Percentiles rank a stretch among this genome's conserved stretches.
These are phyloP conservation scores for Phengaris alcon DNA, from an alignment of 2,888 invertebrate genomes.

Conservation along the genomic window DNA sequence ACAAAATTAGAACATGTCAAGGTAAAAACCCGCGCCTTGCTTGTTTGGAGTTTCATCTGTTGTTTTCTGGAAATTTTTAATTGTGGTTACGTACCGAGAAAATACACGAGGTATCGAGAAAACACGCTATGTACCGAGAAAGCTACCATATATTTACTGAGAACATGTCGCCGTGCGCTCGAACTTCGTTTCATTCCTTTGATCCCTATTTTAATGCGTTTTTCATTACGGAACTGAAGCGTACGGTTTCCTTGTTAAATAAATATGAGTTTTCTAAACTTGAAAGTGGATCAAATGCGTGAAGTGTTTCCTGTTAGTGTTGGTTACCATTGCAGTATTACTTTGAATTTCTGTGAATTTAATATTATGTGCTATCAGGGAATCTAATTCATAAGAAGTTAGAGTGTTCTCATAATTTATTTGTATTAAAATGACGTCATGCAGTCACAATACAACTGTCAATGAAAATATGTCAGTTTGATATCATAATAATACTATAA, in stretches of 20 bases:
- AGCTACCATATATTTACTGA: background rate
- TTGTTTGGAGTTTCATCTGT: background rate
- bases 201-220: slow-evolving; percentile 20
- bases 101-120: too few relatives aligned
- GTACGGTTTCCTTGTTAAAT: slow-evolving; percentile 13
- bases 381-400: too few relatives aligned
- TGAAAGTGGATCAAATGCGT: background rate
- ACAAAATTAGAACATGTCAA: background rate
- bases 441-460: too few relatives aligned
- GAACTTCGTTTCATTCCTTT: background rate
- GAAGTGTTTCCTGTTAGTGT: background rate
- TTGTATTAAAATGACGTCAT: too few relatives aligned
- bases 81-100: background rate
- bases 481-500: too few relatives aligned
- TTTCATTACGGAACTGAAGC: slow-evolving; percentile 8
- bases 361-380: background rate
- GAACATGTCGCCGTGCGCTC: background rate
- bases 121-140: background rate
- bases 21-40: background rate
- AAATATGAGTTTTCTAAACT: slow-evolving; percentile 3
- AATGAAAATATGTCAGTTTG: too few relatives aligned
- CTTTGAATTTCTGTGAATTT: background rate
- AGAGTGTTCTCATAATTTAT: too few relatives aligned
- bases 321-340: background rate
- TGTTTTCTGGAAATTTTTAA: background rate